phyloP scores from a whole-genome alignment of 2,113 vertebrate genomes.

The Galeopterus variegatus region DNA sequence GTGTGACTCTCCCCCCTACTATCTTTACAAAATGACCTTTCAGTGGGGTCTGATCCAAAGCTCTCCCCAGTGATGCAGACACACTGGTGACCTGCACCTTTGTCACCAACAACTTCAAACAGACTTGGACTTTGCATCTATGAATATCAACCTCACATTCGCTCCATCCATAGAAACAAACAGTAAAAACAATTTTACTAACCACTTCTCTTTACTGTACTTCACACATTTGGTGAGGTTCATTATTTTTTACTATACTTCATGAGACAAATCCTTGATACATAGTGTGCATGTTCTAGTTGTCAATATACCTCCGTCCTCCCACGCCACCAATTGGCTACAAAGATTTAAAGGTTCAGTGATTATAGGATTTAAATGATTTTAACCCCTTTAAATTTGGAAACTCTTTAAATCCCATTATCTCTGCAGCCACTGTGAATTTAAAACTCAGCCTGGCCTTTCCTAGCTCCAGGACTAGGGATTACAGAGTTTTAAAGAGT shows the following conservation, averaged over 20 bases:
- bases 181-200: background rate
- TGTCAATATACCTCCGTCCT: background rate
- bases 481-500: conserved; percentile 65
- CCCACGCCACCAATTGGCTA: conserved; percentile 42
- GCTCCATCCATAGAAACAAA: background rate
- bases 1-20: background rate
- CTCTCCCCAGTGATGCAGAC: background rate
- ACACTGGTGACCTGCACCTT: background rate
- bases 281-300: background rate
- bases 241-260: background rate
- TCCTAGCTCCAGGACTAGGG: conserved; percentile 73
- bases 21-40: background rate
- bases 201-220: background rate
- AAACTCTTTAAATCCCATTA: conserved; percentile 73
- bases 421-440: conserved; percentile 55
- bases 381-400: conserved; percentile 73
- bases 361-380: conserved; percentile 71
- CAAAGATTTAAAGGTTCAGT: conserved; percentile 67
- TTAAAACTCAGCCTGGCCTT: conserved; percentile 72
- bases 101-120: background rate
- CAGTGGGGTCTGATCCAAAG: background rate
- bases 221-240: background rate
- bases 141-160: background rate
- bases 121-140: background rate
- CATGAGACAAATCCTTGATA: background rate